phyloP scores from a whole-genome alignment of 2,888 invertebrate species.

The Homarus gammarus region DNA sequence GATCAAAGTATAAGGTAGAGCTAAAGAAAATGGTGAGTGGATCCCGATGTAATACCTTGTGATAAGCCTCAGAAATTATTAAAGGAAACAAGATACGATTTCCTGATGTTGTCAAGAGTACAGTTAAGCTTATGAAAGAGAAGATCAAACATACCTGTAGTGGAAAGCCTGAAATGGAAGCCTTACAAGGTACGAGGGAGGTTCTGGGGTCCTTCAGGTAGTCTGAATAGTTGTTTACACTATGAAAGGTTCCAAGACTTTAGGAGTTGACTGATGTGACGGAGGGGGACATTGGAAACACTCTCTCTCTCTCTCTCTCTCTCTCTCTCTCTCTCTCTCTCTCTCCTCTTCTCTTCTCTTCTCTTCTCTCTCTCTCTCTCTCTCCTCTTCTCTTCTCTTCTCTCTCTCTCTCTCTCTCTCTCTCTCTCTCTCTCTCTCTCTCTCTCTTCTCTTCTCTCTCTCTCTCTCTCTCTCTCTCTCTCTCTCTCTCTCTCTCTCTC shows the following conservation, averaged over 20 bases:
- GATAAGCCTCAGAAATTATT: too few relatives aligned
- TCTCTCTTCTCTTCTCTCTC: neutral
- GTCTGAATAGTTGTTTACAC: neutral
- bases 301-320: too few relatives aligned
- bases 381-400: neutral
- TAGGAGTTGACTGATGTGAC: neutral
- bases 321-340: constrained; percentile 11
- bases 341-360: neutral
- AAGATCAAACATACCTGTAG: neutral
- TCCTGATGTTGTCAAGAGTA: too few relatives aligned
- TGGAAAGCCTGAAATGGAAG: neutral
- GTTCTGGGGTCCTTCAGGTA: too few relatives aligned
- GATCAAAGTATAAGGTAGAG: too few relatives aligned
- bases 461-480: neutral
- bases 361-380: neutral
- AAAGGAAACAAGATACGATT: too few relatives aligned
- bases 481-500: neutral
- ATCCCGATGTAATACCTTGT: too few relatives aligned
- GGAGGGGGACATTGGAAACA: too few relatives aligned
- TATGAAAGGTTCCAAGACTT: neutral
- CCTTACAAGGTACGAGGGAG: too few relatives aligned
- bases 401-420: neutral
- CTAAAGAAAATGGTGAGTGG: too few relatives aligned
- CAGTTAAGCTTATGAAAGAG: neutral
- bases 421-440: neutral